Evolutionary conservation across 2,113 vertebrate species (phyloP), one percentile per base, ranked within the genome.

Genomic region (Nothoprocta perdicaria): DNA sequence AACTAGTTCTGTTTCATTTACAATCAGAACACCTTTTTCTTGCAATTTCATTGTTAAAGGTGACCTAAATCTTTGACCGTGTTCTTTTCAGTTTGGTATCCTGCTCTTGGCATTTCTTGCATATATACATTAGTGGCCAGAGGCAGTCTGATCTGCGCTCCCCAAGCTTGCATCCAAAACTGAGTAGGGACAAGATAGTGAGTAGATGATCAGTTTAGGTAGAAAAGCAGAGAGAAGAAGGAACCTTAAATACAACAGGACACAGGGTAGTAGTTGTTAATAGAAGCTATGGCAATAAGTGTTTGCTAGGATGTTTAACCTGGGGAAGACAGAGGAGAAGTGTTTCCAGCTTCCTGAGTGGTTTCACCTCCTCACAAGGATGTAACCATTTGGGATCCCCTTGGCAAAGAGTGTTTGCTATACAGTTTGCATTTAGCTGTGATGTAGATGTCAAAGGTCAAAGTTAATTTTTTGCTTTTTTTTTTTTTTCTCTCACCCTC

Each of bases 381-480:
- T 17, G 80, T 69, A 58, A 55, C 55, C 22, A 7, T 81, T 69
- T 73, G 58, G 46, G 80, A 72, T 81, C 24, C 23, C 48, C 18
- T 46, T 82, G 52, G 55, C 67, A 75, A 29, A 17, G 18, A 73
- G 11, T 24, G 41, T 92, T 50, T 84, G 53, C 46, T 38, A 9
- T 90, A 75, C 72, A 69, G 43, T 57, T 86, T 91, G 15, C 48
- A 55, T 84, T 79, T 60, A 80, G 52, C 63, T 74, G n/a, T 35
- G 7, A 76, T 76, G 31, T 81, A 50, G 71, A 67, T 95, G 69
- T 94, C 74, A 91, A 77, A 78, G 24, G 33, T 86, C 76, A 80
- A 91, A 80, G 48, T 91, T 97, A 80, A 95, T 58, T 68, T 87
- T 94, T 94, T 91, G 58, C 53, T 40, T 81, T 94, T 62, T 90